These are phyloP conservation scores for Caretta caretta DNA, from an alignment of 2,113 vertebrate species.

Conservation along the genomic window DNA sequence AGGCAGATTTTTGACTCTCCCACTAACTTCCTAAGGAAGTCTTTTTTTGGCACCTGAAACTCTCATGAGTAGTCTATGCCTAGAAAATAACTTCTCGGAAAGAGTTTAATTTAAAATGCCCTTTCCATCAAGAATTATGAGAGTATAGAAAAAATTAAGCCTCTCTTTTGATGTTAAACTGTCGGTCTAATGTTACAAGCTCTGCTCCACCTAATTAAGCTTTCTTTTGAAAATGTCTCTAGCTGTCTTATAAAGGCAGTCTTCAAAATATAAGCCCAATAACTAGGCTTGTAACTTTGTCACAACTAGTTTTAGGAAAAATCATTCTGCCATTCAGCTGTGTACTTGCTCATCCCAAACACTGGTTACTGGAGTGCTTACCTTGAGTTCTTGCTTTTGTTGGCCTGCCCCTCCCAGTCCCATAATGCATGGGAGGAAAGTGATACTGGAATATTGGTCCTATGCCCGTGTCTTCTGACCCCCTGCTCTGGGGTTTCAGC, in stretches of 20 bases:
- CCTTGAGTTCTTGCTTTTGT: background rate
- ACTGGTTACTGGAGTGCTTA: accelerated
- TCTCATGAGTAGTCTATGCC: background rate
- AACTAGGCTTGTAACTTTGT: background rate
- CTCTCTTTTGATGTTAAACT: no score
- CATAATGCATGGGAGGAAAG: accelerated
- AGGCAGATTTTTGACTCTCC: background rate
- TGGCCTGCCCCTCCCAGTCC: background rate
- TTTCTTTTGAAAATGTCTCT: background rate
- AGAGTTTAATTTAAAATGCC: no score
- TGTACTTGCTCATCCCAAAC: background rate
- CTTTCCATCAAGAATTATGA: background rate
- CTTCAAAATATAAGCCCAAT: background rate
- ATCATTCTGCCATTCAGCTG: background rate
- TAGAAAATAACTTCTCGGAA: background rate
- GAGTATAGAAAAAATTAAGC: background rate
- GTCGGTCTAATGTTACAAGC: background rate
- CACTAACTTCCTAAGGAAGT: background rate
- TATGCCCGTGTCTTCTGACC: background rate
- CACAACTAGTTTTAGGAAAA: background rate
- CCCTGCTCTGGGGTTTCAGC: background rate
- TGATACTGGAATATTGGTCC: background rate
- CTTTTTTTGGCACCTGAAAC: background rate
- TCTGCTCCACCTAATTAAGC: background rate
- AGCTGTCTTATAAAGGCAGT: background rate